Percentiles rank a stretch among this genome's conserved stretches.
Conservation (phyloP, 2,113 vertebrate genomes). For the Himantopus leucocephalus region DNA sequence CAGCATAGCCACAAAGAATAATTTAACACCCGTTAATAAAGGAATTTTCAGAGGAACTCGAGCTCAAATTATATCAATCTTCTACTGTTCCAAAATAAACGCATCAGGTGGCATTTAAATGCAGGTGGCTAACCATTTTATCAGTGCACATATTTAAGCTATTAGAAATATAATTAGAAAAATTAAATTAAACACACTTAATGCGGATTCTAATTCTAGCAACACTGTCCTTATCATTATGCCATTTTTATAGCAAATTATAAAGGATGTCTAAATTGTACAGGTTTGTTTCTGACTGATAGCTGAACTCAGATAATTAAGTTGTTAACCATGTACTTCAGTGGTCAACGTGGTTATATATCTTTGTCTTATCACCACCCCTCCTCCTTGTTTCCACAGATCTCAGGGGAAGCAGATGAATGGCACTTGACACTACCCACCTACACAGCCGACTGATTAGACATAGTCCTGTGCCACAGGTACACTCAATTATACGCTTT, state of each 20-base stretch:
- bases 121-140: slow-evolving; percentile 78
- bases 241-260: slow-evolving; percentile 73
- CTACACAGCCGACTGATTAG: slow-evolving; percentile 76
- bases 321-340: slow-evolving; percentile 79
- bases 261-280: slow-evolving; percentile 58
- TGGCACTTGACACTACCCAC: slow-evolving; percentile 77
- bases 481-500: slow-evolving; percentile 72
- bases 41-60: slow-evolving; percentile 63
- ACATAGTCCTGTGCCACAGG: slow-evolving; percentile 66
- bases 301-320: slow-evolving; percentile 79
- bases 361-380: slow-evolving; percentile 70
- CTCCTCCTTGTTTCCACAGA: slow-evolving; percentile 71
- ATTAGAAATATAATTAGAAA: slow-evolving; percentile 83
- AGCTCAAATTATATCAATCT: slow-evolving; percentile 75
- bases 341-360: slow-evolving; percentile 76
- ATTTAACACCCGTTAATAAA: slow-evolving; percentile 69
- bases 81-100: slow-evolving; percentile 77
- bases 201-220: slow-evolving; percentile 65
- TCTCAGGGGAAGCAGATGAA: slow-evolving; percentile 75
- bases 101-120: slow-evolving; percentile 81
- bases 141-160: slow-evolving; percentile 75
- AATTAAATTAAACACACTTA: slow-evolving; percentile 79
- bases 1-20: slow-evolving; percentile 44
- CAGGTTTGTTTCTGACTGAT: slow-evolving; percentile 74
- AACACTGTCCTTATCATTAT: slow-evolving; percentile 67